Conservation (phyloP, 2,888 invertebrate genomes). For the Diadegma fenestrale region DNA sequence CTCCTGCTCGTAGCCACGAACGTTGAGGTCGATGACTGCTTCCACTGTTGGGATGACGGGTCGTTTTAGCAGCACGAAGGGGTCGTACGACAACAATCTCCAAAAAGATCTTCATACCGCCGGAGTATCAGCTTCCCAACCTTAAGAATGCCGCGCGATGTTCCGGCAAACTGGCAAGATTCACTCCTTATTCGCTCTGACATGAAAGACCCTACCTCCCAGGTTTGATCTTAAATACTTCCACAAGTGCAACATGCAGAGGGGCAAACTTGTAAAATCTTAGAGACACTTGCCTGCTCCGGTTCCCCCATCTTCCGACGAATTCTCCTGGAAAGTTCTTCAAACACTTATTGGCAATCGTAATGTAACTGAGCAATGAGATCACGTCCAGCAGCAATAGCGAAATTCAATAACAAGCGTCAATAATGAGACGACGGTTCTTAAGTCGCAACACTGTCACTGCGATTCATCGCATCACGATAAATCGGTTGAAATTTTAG, state of each 20-base stretch:
- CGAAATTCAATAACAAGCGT: neutral
- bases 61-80: slow-evolving; percentile 45
- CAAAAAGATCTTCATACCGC: slow-evolving; percentile 52
- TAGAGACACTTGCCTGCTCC: neutral
- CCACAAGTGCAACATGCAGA: neutral
- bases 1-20: neutral
- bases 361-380: neutral
- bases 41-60: slow-evolving; percentile 44
- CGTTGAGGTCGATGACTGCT: slow-evolving; percentile 33
- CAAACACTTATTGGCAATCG: neutral
- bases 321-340: neutral
- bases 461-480: neutral
- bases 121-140: slow-evolving; percentile 63
- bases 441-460: neutral
- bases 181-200: slow-evolving; percentile 36
- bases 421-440: slow-evolving; percentile 35
- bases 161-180: slow-evolving; percentile 24
- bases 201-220: neutral
- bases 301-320: neutral
- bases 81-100: slow-evolving; percentile 63
- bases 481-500: slow-evolving; percentile 50
- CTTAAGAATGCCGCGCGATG: slow-evolving; percentile 52
- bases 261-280: neutral
- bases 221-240: neutral
- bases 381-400: neutral